Base-by-base conservation (phyloP, 2,888 invertebrate genomes). In the Scrobipalpa costella region DNA sequence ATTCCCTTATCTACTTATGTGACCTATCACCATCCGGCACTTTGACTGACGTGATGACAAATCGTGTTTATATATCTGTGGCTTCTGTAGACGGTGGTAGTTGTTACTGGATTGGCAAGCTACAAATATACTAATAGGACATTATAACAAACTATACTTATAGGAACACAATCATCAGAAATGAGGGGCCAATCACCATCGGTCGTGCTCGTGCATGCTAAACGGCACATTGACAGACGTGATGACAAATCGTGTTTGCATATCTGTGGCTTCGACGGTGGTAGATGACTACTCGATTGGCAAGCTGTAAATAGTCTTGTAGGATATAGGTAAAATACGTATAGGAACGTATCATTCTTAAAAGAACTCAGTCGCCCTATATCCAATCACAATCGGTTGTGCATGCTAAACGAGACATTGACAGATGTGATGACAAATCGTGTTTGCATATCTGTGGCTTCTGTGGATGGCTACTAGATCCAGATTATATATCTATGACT, bases 111-210 rank as follows among this genome's bases (percentile, higher is more conserved):
- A n/a, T 44, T 15, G 15, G 15, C 11, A n/a, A 44, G 40, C 40
- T 13, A 13, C 27, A 27, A 27, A 27, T 27, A 27, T 2, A 27
- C 2, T 27, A n/a, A n/a, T n/a, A n/a, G n/a, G n/a, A n/a, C n/a
- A n/a, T n/a, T n/a, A n/a, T n/a, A n/a, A 27, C 27, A 27, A 3
- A 27, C 27, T 27, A 27, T 27, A n/a, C 27, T 27, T 27, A 27
- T 27, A 27, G 80, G 72, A 77, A 82, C 84, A 89, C 88, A 89
- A 88, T 86, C 85, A 85, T 71, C 71, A 80, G 84, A 89, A 90
- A 90, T 88, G 90, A 89, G 87, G 81, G 86, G 83, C 84, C 62
- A 62, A 59, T 64, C 64, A 64, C 50, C 47, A 52, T 13, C 61
- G 57, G 55, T 13, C 15, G 27, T 44, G 57, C 62, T 13, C 15